Evolutionary conservation across 2,888 invertebrate genomes (phyloP).

Genomic region (Octonoba sinensis): DNA sequence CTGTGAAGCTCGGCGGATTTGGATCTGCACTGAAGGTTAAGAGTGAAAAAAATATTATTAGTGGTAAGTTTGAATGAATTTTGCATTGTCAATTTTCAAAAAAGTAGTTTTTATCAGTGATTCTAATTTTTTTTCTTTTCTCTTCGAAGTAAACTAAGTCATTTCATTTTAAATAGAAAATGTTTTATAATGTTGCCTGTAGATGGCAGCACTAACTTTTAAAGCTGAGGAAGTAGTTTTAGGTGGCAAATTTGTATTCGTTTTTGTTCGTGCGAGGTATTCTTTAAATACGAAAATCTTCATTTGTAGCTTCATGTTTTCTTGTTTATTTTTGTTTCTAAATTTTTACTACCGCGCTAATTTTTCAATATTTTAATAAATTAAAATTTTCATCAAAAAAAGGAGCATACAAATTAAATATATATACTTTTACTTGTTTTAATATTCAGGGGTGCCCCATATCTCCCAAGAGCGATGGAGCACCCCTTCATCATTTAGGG

Average conservation of each 20-base stretch:
- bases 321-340: background rate
- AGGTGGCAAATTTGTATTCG: background rate
- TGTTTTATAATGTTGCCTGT: background rate
- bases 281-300: background rate
- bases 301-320: background rate
- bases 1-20: conserved; percentile 97
- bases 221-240: background rate
- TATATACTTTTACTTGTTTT: no score
- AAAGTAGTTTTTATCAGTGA: background rate
- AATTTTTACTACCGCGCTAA: no score
- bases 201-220: conserved; percentile 32
- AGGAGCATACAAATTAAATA: no score
- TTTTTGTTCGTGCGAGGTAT: background rate
- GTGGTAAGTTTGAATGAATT: conserved; percentile 68
- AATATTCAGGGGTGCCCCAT: no score
- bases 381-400: no score
- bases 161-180: background rate
- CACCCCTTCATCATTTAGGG: no score
- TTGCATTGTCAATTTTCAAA: background rate
- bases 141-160: background rate
- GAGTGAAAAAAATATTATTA: conserved; percentile 67
- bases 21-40: conserved; percentile 95
- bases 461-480: no score
- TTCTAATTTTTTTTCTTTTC: background rate
- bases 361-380: no score